Evolutionary conservation across 2,113 vertebrate genomes (phyloP).

Genomic region (Aleadryas rufinucha): DNA sequence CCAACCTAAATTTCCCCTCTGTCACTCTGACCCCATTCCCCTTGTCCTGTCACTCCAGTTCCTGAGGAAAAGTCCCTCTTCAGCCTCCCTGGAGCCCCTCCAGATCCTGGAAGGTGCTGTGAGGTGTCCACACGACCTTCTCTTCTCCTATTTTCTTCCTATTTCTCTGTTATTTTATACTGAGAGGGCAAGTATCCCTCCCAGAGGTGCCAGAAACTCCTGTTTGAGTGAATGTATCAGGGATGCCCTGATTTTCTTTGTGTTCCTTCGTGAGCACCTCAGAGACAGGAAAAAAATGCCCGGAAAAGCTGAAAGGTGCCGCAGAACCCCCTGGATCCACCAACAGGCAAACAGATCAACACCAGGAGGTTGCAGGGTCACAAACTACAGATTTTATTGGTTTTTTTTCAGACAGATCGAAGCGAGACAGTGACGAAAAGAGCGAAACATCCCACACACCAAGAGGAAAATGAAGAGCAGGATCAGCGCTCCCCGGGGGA

Average conservation of each 20-base stretch:
- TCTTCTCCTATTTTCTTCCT: not conserved
- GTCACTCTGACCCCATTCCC: not conserved
- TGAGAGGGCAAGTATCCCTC: not conserved
- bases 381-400: conserved; percentile 27
- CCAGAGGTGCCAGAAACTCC: not conserved
- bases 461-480: not conserved
- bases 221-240: not conserved
- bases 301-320: fast-evolving
- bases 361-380: not conserved
- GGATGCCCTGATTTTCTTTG: not conserved
- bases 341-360: not conserved
- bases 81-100: not conserved
- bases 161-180: not conserved
- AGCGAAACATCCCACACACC: not conserved
- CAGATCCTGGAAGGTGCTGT: not conserved
- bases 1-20: not conserved
- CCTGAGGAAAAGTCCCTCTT: not conserved
- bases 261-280: fast-evolving
- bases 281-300: fast-evolving
- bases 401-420: not conserved
- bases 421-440: not conserved
- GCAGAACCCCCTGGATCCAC: not conserved
- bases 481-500: fast-evolving
- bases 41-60: not conserved
- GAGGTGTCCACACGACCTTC: no score